Conservation (phyloP, 2,113 vertebrate species). For the Desmodus rotundus region DNA sequence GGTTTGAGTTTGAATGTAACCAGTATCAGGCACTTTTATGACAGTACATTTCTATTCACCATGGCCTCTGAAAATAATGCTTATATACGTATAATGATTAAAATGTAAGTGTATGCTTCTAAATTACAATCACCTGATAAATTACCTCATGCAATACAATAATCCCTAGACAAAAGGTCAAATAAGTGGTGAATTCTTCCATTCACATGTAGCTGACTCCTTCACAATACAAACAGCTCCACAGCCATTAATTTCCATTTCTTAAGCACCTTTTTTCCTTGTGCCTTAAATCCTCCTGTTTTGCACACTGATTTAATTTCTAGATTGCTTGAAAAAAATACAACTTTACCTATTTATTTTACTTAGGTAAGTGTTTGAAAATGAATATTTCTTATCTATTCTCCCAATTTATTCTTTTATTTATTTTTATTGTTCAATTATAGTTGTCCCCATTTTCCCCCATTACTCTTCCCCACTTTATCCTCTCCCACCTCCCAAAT, state of each 20-base stretch:
- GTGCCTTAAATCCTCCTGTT: background rate
- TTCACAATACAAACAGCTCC: background rate
- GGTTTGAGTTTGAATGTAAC: background rate
- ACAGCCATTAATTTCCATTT: background rate
- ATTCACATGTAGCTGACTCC: background rate
- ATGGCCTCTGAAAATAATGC: background rate
- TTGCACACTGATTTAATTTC: background rate
- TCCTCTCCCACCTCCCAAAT: no score
- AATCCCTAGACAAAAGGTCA: background rate
- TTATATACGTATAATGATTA: background rate
- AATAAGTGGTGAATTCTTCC: background rate
- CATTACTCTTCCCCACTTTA: no score
- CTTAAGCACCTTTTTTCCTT: background rate
- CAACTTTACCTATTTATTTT: background rate
- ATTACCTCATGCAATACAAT: background rate
- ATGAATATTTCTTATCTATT: background rate
- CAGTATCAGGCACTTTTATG: background rate
- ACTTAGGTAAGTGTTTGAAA: background rate
- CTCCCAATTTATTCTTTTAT: constrained; percentile 20
- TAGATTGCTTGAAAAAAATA: background rate
- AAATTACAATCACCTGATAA: background rate
- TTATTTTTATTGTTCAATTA: no score
- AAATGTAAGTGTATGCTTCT: background rate
- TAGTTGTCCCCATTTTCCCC: no score
- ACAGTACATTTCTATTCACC: background rate